Evolutionary conservation across 2,797 vertebrate genomes (phyloP).

Genomic region (Nothura maculosa): DNA sequence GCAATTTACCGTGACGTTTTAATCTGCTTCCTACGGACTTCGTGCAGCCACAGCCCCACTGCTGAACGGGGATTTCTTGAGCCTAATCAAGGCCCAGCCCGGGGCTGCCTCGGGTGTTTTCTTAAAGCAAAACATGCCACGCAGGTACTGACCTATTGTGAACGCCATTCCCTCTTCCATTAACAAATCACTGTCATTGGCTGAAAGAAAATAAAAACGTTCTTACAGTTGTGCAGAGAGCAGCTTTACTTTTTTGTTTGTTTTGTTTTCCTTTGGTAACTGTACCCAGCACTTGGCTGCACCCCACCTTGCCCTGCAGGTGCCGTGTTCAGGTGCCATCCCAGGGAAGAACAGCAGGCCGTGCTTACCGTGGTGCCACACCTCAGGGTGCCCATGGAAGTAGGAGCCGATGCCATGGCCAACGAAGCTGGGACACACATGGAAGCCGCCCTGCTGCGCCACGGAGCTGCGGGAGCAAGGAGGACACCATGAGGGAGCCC

Average conservation of each 20-base stretch:
- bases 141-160: constrained; percentile 90
- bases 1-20: background rate
- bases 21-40: background rate
- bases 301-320: background rate
- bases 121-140: background rate
- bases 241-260: background rate
- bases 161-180: constrained; percentile 98
- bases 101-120: background rate
- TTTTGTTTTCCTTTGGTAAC: background rate
- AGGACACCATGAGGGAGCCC: background rate
- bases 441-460: constrained; percentile 84
- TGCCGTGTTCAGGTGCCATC: background rate
- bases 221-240: background rate
- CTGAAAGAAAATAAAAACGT: constrained; percentile 80
- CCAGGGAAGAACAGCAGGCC: background rate
- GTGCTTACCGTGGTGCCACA: constrained; percentile 96
- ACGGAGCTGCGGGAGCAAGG: constrained; percentile 84
- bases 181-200: constrained; percentile 89
- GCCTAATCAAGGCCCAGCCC: background rate
- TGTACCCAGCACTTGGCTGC: background rate
- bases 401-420: constrained; percentile 97
- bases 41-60: background rate
- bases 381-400: constrained; percentile 96
- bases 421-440: constrained; percentile 93
- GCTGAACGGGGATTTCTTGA: background rate